A percentile compares a stretch with the other conserved stretches of the same genome.
phyloP scores from a whole-genome alignment of 2,797 vertebrate genomes.

The Poeciliopsis paucimaculata region DNA sequence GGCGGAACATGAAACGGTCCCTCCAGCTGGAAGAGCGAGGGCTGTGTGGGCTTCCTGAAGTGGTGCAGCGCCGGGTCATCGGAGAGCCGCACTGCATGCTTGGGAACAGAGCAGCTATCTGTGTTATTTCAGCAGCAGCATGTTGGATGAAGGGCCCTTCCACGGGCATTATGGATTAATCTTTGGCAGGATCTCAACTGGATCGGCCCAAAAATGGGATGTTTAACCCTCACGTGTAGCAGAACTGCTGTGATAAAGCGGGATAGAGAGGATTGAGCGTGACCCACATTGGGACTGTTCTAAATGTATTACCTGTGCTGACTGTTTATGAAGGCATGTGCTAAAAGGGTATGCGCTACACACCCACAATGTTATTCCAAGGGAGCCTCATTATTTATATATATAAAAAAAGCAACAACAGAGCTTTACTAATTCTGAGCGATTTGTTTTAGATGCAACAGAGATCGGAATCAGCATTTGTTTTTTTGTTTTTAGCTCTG shows the following conservation, averaged over 20 bases:
- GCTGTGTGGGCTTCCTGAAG: conserved; percentile 67
- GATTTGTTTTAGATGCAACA: not conserved
- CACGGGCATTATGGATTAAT: conserved; percentile 70
- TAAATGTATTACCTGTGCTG: conserved; percentile 22
- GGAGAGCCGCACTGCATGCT: conserved; percentile 62
- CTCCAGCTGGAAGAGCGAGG: conserved; percentile 68
- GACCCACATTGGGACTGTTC: conserved; percentile 48
- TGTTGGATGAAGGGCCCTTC: conserved; percentile 69
- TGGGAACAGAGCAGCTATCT: conserved; percentile 59
- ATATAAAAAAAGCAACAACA: not conserved
- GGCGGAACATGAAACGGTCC: conserved; percentile 48
- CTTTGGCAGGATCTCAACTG: conserved; percentile 63
- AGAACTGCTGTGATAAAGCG: conserved; percentile 49
- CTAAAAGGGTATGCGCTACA: not conserved
- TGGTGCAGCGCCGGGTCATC: conserved; percentile 57
- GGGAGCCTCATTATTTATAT: not conserved
- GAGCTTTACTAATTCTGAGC: not conserved
- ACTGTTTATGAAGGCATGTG: conserved; percentile 12
- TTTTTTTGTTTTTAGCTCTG: not conserved
- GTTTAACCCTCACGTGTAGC: conserved; percentile 64
- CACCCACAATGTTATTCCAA: not conserved
- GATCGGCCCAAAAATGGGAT: conserved; percentile 67
- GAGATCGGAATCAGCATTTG: not conserved
- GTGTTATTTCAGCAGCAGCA: conserved; percentile 62
- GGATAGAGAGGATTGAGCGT: conserved; percentile 48